phyloP scores from a whole-genome alignment of 2,113 vertebrate species.

The Solea senegalensis region DNA sequence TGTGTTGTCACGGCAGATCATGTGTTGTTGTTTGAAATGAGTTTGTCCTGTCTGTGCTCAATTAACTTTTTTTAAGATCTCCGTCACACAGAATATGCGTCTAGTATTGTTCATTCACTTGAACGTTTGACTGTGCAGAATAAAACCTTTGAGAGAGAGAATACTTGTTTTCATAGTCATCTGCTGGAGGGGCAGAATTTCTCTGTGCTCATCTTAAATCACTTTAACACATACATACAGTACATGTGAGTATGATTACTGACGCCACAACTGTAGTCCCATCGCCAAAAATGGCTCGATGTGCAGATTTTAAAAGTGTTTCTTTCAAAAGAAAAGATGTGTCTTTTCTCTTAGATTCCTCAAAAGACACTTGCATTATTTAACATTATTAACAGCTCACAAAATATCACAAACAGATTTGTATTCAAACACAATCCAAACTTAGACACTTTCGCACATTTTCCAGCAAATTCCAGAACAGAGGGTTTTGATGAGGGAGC shows the following conservation, averaged over 20 bases:
- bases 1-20: neutral
- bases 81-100: neutral
- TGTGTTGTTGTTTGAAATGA: neutral
- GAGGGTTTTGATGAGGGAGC: no score
- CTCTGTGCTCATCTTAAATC: neutral
- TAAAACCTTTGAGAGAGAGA: no score
- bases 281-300: neutral
- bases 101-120: neutral
- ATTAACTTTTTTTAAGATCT: neutral
- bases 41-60: neutral
- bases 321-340: no score
- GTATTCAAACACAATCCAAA: no score
- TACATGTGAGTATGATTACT: neutral
- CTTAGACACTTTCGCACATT: no score
- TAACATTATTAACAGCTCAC: no score
- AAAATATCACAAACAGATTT: no score
- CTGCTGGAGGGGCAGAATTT: neutral
- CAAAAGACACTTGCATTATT: no score
- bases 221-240: neutral
- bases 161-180: neutral
- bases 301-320: neutral
- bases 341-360: no score
- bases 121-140: no score
- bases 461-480: no score
- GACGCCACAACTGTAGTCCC: neutral